phyloP scores from a whole-genome alignment of 2,888 invertebrate species.

The Punctoribates punctum region DNA sequence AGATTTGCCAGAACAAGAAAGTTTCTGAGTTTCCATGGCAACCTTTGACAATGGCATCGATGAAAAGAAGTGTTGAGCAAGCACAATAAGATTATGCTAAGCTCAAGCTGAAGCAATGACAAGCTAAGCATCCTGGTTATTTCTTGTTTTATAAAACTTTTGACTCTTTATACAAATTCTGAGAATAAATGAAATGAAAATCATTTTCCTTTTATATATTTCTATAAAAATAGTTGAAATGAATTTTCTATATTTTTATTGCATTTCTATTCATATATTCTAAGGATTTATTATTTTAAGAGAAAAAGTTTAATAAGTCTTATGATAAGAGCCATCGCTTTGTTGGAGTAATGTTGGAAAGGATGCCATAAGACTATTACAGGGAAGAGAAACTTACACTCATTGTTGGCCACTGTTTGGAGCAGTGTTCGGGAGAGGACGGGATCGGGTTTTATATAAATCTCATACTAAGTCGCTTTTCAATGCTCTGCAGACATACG shows the following conservation, averaged over 20 bases:
- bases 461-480: not conserved
- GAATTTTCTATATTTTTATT: slow-evolving; percentile 1
- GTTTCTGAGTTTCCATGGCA: too few relatives aligned
- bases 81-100: too few relatives aligned
- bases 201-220: not conserved
- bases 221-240: not conserved
- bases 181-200: not conserved
- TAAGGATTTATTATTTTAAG: slow-evolving; percentile 2
- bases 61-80: not conserved
- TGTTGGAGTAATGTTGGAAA: slow-evolving; percentile 1
- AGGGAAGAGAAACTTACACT: slow-evolving; percentile 19
- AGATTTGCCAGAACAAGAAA: too few relatives aligned
- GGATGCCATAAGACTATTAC: slow-evolving; percentile 14
- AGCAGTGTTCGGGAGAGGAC: not conserved
- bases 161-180: slow-evolving; percentile 8
- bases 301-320: slow-evolving; percentile 19
- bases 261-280: slow-evolving; percentile 16
- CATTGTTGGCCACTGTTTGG: slow-evolving; percentile 19
- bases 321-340: not conserved
- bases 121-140: not conserved
- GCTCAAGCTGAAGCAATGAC: too few relatives aligned
- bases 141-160: not conserved
- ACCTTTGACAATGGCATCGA: too few relatives aligned
- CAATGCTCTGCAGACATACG: slow-evolving; percentile 9
- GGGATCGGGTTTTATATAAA: slow-evolving; percentile 3